phyloP scores from a whole-genome alignment of 1,140 invertebrate genomes.

The Drosophila subobscura region DNA sequence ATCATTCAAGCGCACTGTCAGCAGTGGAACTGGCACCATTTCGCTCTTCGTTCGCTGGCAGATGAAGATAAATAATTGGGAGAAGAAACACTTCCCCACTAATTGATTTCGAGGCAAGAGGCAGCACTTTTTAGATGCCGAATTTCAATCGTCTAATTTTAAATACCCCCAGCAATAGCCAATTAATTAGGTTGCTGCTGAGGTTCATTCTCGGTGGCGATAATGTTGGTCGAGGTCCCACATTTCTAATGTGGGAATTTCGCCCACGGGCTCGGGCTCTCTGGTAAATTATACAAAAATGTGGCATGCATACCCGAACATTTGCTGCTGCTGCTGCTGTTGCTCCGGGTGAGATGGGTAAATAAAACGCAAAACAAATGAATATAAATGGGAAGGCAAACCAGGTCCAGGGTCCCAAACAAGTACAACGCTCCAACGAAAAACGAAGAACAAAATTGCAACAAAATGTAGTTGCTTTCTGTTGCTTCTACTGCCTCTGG shows the following conservation, averaged over 20 bases:
- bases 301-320: slow-evolving; percentile 34
- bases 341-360: slow-evolving; percentile 60
- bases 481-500: slow-evolving; percentile 1
- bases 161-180: slow-evolving; percentile 33
- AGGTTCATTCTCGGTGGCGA: slow-evolving; percentile 11
- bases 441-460: slow-evolving; percentile 45
- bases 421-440: slow-evolving; percentile 1
- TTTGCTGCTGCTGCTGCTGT: slow-evolving; percentile 12
- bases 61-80: slow-evolving; percentile 5
- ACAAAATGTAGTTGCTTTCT: slow-evolving; percentile 48
- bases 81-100: background rate
- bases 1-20: slow-evolving; percentile 21
- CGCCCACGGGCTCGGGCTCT: slow-evolving; percentile 40
- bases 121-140: background rate
- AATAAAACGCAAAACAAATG: slow-evolving; percentile 80
- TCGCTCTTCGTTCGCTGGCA: slow-evolving; percentile 32
- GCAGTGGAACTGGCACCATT: slow-evolving; percentile 31
- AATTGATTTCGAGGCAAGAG: background rate
- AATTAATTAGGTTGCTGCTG: slow-evolving; percentile 32
- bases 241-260: slow-evolving; percentile 41
- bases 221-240: slow-evolving; percentile 20
- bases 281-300: slow-evolving; percentile 66
- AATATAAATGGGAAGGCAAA: slow-evolving; percentile 79
- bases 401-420: slow-evolving; percentile 51
- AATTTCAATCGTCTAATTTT: too few species aligned